phyloP scores from a whole-genome alignment of 2,888 invertebrate species.

The Melipona bicolor region DNA sequence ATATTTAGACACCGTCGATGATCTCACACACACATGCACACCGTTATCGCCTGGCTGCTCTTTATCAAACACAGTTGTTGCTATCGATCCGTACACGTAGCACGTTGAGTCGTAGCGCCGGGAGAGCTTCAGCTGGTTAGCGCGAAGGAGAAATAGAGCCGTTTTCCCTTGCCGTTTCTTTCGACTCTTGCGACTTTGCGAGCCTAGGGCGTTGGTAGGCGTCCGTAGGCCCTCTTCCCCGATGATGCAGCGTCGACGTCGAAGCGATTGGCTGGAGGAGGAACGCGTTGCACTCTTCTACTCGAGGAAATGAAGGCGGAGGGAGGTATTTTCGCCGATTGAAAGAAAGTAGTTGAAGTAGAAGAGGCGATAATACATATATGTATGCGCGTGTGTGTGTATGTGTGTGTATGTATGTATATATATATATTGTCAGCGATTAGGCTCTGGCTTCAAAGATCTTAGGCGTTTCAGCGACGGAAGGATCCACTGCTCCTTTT shows the following conservation, averaged over 20 bases:
- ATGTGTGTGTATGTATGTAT: background rate
- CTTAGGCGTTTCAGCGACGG: constrained; percentile 37
- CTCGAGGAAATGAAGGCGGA: background rate
- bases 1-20: constrained; percentile 52
- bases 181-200: background rate
- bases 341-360: constrained; percentile 41
- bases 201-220: background rate
- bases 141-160: constrained; percentile 17
- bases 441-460: constrained; percentile 38
- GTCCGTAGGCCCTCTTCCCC: background rate
- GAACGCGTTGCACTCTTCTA: constrained; percentile 3
- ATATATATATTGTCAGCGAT: constrained; percentile 47
- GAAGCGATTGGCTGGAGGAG: constrained; percentile 11
- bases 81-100: constrained; percentile 42
- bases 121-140: constrained; percentile 28
- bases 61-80: constrained; percentile 43
- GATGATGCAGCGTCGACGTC: background rate
- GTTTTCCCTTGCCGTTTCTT: background rate
- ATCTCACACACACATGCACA: constrained; percentile 2
- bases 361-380: constrained; percentile 23
- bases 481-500: background rate
- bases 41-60: constrained; percentile 39
- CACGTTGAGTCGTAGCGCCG: constrained; percentile 30
- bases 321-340: constrained; percentile 18
- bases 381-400: background rate